A percentile compares a stretch with the other conserved stretches of the same genome.
Evolutionary conservation across 2,797 vertebrate species (phyloP).

Genomic region (Anniella stebbinsi): DNA sequence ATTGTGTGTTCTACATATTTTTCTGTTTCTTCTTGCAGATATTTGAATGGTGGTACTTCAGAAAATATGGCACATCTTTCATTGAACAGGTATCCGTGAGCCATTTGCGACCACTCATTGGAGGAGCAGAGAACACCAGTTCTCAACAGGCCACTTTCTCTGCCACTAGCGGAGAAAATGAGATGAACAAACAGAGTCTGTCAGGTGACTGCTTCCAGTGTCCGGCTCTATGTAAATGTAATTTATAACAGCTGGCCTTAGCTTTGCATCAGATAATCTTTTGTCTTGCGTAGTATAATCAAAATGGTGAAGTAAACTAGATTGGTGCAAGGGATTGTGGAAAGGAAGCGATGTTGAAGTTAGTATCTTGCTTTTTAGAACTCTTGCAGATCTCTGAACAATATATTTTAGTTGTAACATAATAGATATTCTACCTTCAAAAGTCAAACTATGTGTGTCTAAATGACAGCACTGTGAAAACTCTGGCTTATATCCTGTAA

Average conservation of each 20-base stretch:
- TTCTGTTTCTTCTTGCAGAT: slow-evolving; percentile 81
- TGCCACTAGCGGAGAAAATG: slow-evolving; percentile 86
- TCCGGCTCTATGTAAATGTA: neutral
- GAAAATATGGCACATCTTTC: slow-evolving; percentile 96
- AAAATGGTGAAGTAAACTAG: neutral
- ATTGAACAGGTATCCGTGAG: slow-evolving; percentile 99
- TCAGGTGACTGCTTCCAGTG: slow-evolving; percentile 83
- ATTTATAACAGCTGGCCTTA: neutral
- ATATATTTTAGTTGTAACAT: neutral
- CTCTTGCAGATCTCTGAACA: neutral
- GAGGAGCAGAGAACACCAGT: slow-evolving; percentile 88
- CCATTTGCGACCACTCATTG: slow-evolving; percentile 93
- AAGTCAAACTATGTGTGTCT: neutral
- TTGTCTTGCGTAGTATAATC: neutral
- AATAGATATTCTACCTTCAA: neutral
- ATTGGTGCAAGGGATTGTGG: neutral
- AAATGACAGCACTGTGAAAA: neutral
- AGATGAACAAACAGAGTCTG: slow-evolving; percentile 87
- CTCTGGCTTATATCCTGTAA: neutral
- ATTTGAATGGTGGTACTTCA: slow-evolving; percentile 99
- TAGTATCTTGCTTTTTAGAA: neutral
- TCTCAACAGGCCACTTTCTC: slow-evolving; percentile 84
- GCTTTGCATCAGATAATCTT: accelerated
- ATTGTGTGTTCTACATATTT: slow-evolving; percentile 28
- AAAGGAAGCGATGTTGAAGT: neutral